Evolutionary conservation across 2,888 invertebrate genomes (phyloP).

Genomic region (Acanthosepion pharaonis): DNA sequence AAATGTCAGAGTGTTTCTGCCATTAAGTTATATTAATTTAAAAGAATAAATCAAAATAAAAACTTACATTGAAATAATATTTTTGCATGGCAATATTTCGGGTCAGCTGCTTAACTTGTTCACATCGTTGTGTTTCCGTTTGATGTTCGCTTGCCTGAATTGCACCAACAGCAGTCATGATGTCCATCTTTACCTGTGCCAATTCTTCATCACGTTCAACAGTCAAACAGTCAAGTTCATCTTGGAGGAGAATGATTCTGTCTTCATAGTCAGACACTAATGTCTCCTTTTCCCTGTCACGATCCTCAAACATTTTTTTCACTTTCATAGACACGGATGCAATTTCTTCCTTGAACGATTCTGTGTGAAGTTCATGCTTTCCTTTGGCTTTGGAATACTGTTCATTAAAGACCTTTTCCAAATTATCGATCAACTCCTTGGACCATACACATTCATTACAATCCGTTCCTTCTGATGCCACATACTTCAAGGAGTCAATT

Average conservation of each 20-base stretch:
- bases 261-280: conserved; percentile 62
- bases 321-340: conserved; percentile 58
- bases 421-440: conserved; percentile 59
- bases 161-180: conserved; percentile 75
- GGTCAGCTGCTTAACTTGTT: conserved; percentile 61
- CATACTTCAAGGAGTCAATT: conserved; percentile 58
- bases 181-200: conserved; percentile 72
- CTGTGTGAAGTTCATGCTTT: conserved; percentile 65
- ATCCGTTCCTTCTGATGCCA: not conserved
- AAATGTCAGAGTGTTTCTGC: no score
- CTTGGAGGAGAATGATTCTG: conserved; percentile 58
- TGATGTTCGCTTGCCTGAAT: conserved; percentile 68
- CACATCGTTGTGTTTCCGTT: conserved; percentile 60
- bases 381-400: conserved; percentile 63
- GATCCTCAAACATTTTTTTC: conserved; percentile 63
- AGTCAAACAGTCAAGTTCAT: conserved; percentile 68
- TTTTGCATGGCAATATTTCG: conserved; percentile 64
- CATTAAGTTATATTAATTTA: no score
- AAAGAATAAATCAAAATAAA: not conserved
- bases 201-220: conserved; percentile 74
- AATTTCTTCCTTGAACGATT: conserved; percentile 65
- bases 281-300: conserved; percentile 62
- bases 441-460: conserved; percentile 52
- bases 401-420: conserved; percentile 64
- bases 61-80: conserved; percentile 61